Base-by-base conservation (phyloP, 2,797 vertebrate genomes). In the Chaetophractus vellerosus region DNA sequence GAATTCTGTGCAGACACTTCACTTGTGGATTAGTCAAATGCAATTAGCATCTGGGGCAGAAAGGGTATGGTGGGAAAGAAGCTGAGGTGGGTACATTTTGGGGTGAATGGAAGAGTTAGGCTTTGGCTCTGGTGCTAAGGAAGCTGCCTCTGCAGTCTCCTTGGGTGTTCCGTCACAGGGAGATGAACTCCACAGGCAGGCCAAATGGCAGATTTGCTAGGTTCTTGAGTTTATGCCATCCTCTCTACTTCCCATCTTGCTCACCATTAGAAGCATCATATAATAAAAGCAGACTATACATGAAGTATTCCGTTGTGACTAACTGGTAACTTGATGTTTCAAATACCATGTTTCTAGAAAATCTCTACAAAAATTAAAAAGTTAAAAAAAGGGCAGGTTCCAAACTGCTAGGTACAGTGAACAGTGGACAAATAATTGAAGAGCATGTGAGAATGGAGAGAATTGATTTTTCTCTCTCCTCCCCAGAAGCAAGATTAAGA, bases 1-100 rank as follows among this genome's bases (percentile, higher is more conserved):
- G 81, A 96, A 95, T 88, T 97, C 95, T 96, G 79, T 71, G 41
- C 80, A 76, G 68, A 83, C 83, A 82, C 87, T 97, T 96, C 95
- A 63, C 74, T 92, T 83, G 61, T 48, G 59, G 74, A 76, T 95
- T 95, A 96, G 92, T 95, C 96, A 96, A 96, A 94, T 18, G 45
- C 63, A 89, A 83, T 91, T 79, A 96, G 55, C 95, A 81, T 59
- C 21, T 24, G 63, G 76, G 38, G 71, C 82, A 92, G 36, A 94
- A 93, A 10, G 74, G 50, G 38, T 85, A 86, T 79, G 82, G 36
- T 63, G 28, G 84, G 89, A 96, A 96, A 74, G 11, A 81, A 36
- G 19, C 36, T 55, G 75, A 95, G 38, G 12, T 38, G 57, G 28
- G 52, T 68, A 45, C n/a, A 89, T 92, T 92, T 59, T 33, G 1